Evolutionary conservation across 35 echinoderm and acorn worm genomes (phyloP), one percentile per base, ranked within the genome.

Genomic region (Heliocidaris erythrogramma): DNA sequence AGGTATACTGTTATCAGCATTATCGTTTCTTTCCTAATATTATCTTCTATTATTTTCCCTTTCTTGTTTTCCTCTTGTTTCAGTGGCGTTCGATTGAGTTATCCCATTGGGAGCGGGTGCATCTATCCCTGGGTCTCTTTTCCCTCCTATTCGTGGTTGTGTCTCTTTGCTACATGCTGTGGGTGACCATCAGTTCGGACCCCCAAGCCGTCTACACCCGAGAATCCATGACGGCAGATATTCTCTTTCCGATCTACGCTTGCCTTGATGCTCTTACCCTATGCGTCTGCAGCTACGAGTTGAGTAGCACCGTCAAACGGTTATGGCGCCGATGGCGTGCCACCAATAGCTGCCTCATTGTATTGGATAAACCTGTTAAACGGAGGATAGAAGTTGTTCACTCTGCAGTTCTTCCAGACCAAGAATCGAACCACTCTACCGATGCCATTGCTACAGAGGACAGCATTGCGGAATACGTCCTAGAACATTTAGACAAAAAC

Each of bases 181-280:
- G 96, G 96, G 94, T 95, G 21, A 94, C 96, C 53, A 47, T 95
- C 12, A 96, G 96, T 61, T 42, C 71, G 14, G 24, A 95, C 42
- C 96, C 96, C 11, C 29, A 52, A 48, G 96, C 96, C n/a, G 90
- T 90, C 32, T 30, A 85, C 32, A 94, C 94, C n/a, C 49, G 96
- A 1, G 88, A 78, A 53, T 95, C 96, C 9, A 11, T 94, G 2
- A 48, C 89, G 12, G 60, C 96, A 4, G 94, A 96, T 52, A 95
- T 96, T 13, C 96, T 96, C 47, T 94, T 96, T 17, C 96, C 96
- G 2, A 84, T 96, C 32, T 96, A 96, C 60, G 93, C 96, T 30
- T 92, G 91, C 12, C 91, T 92, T 21, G 91, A 92, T 48, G 91
- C 91, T 10, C 91, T 92, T 7, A 92, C 91, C 2, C n/a, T 92